Conservation (phyloP, 2,113 vertebrate species). For the Salvelinus fontinalis region DNA sequence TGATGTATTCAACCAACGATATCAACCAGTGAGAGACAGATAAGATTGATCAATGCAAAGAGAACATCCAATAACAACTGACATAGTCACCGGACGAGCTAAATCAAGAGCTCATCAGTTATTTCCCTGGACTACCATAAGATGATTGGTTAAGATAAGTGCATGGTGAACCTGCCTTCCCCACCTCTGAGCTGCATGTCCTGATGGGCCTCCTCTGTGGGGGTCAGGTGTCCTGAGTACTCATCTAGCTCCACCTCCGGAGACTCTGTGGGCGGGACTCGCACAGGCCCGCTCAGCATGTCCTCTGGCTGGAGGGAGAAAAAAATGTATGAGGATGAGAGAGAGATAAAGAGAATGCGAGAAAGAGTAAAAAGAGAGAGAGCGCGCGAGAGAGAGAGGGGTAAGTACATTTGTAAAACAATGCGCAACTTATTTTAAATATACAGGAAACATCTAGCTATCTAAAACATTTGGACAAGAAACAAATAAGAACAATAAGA, state of each 20-base stretch:
- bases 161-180: not conserved
- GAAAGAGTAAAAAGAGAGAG: not conserved
- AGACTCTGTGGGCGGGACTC: constrained; percentile 76
- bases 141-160: too few species aligned
- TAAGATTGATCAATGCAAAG: not conserved
- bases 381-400: not conserved
- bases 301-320: constrained; percentile 52
- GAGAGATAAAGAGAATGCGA: not conserved
- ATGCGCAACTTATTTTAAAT: too few species aligned
- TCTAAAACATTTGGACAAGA: not conserved
- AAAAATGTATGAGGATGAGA: not conserved
- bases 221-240: constrained; percentile 71
- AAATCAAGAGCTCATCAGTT: too few species aligned
- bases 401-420: too few species aligned
- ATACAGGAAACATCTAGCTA: not conserved
- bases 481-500: too few species aligned
- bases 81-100: too few species aligned
- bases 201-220: constrained; percentile 34
- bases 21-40: not conserved
- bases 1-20: not conserved
- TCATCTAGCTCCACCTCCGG: constrained; percentile 59
- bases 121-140: too few species aligned
- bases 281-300: constrained; percentile 68
- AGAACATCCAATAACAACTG: too few species aligned
- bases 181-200: constrained; percentile 34